Evolutionary conservation across 2,797 vertebrate species (phyloP).

Genomic region (Orestias chungarensis): DNA sequence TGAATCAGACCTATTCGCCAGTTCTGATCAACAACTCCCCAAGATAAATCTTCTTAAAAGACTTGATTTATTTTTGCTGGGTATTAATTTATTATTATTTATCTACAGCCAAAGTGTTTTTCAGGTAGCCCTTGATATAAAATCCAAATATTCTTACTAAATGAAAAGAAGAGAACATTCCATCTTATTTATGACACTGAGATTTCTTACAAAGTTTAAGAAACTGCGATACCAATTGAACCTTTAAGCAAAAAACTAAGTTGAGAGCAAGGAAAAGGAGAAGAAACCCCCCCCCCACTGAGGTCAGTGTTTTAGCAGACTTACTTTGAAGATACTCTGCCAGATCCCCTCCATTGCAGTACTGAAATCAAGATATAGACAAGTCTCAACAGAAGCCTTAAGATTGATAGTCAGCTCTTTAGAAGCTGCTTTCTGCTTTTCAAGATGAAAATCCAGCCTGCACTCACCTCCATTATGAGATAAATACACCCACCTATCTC

Average conservation of each 20-base stretch:
- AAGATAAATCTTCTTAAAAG: slow-evolving; percentile 4
- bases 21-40: not conserved
- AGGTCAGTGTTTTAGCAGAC: slow-evolving; percentile 59
- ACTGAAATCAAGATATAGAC: slow-evolving; percentile 78
- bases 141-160: slow-evolving; percentile 51
- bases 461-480: slow-evolving; percentile 97
- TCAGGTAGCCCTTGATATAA: slow-evolving; percentile 10
- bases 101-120: slow-evolving; percentile 23
- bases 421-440: slow-evolving; percentile 22
- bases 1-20: not conserved
- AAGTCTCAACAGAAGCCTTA: slow-evolving; percentile 1
- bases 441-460: not conserved
- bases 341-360: slow-evolving; percentile 98
- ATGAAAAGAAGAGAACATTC: not conserved
- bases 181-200: not conserved
- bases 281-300: too few relatives aligned
- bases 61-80: slow-evolving; percentile 45
- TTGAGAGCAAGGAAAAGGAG: slow-evolving; percentile 5
- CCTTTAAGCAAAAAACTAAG: not conserved
- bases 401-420: not conserved
- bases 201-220: not conserved
- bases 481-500: slow-evolving; percentile 95
- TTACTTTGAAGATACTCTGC: slow-evolving; percentile 98
- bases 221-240: slow-evolving; percentile 17
- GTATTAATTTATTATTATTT: slow-evolving; percentile 30